Evolutionary conservation across 2,113 vertebrate genomes (phyloP).

Genomic region (Zapornia atra): DNA sequence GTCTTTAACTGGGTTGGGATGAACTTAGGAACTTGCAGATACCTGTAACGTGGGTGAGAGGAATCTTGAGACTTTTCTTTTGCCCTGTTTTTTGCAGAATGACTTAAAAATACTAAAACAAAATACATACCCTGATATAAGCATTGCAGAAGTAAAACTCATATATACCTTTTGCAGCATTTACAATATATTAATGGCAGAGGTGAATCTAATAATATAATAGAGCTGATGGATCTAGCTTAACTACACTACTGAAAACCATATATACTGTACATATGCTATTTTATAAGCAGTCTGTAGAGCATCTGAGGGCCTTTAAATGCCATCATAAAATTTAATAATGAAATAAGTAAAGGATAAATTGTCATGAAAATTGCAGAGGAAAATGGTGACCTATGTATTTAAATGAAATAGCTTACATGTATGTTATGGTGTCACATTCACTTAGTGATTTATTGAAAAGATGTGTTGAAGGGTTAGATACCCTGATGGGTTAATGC

Average conservation of each 20-base stretch:
- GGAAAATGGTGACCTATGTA: not conserved
- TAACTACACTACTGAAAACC: slow-evolving; percentile 39
- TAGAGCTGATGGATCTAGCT: not conserved
- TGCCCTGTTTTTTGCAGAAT: not conserved
- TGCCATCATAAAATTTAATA: slow-evolving; percentile 12
- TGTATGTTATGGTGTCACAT: not conserved
- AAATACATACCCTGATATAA: not conserved
- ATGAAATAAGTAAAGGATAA: slow-evolving; percentile 23
- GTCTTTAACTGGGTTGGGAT: not conserved
- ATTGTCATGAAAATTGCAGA: not conserved
- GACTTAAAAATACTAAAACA: not conserved
- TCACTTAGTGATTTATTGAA: not conserved
- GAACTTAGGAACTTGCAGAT: not conserved
- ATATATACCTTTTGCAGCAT: not conserved
- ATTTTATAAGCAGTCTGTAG: not conserved
- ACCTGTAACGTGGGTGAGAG: not conserved
- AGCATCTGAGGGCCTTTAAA: not conserved
- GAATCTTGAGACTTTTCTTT: not conserved
- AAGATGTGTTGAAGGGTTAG: not conserved
- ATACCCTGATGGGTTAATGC: not conserved
- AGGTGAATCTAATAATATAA: not conserved
- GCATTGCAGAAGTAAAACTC: not conserved
- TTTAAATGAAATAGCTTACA: not conserved
- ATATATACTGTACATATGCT: not conserved
- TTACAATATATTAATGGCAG: not conserved